Evolutionary conservation across 1,140 invertebrate species (phyloP).

Genomic region (Eciton burchellii): DNA sequence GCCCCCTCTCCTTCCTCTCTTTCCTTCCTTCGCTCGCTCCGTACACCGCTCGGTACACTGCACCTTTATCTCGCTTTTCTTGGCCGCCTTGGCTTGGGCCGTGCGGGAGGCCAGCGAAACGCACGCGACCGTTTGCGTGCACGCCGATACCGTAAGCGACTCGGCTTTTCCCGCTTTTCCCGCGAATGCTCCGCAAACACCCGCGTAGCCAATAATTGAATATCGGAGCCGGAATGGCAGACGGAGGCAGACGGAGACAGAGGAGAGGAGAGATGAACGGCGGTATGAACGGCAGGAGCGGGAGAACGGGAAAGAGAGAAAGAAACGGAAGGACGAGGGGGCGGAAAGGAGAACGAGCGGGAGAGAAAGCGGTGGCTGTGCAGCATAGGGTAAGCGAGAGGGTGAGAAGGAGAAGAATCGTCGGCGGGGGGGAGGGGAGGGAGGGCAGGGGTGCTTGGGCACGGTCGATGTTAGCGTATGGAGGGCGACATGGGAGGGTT

Average conservation of each 20-base stretch:
- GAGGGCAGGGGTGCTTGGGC: constrained; percentile 2
- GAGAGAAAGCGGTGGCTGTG: constrained; percentile 44
- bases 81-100: not conserved
- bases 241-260: constrained; percentile 30
- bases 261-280: constrained; percentile 44
- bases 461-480: constrained; percentile 61
- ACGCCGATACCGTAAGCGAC: constrained; percentile 71
- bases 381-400: constrained; percentile 1
- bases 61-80: not conserved
- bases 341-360: constrained; percentile 37
- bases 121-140: constrained; percentile 53
- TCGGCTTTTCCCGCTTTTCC: constrained; percentile 75
- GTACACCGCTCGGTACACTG: too few species aligned
- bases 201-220: constrained; percentile 81
- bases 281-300: not conserved
- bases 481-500: constrained; percentile 10
- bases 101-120: constrained; percentile 34
- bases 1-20: too few species aligned
- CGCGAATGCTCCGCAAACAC: constrained; percentile 65
- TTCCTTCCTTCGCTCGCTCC: not conserved
- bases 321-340: constrained; percentile 56
- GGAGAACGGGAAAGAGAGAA: constrained; percentile 34
- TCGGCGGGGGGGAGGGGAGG: too few species aligned
- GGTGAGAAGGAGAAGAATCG: constrained; percentile 44
- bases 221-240: constrained; percentile 71